Evolutionary conservation across 2,797 vertebrate species (phyloP).

Genomic region (Acropternis orthonyx): DNA sequence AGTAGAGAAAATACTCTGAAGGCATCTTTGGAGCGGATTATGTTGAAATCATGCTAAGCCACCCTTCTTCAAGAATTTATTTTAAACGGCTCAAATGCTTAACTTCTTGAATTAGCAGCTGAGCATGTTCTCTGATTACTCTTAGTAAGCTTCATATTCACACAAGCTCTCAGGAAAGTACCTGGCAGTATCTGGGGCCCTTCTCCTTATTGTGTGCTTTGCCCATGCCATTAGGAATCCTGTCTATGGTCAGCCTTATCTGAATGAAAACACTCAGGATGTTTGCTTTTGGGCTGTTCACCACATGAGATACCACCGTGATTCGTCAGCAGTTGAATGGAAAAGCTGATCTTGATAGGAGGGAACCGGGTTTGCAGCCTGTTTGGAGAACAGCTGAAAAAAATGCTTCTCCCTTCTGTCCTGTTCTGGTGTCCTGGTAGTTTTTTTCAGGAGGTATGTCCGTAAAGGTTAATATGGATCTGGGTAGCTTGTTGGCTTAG

Average conservation of each 20-base stretch:
- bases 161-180: background rate
- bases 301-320: background rate
- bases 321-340: background rate
- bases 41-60: constrained; percentile 26
- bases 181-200: background rate
- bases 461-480: background rate
- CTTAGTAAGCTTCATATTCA: background rate
- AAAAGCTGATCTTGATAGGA: background rate
- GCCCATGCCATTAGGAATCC: background rate
- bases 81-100: constrained; percentile 19
- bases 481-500: background rate
- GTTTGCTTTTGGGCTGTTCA: background rate
- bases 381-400: background rate
- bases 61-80: constrained; percentile 7
- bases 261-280: background rate
- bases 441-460: background rate
- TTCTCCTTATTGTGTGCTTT: background rate
- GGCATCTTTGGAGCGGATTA: constrained; percentile 15
- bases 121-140: background rate
- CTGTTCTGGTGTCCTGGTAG: background rate
- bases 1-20: background rate
- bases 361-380: fast-evolving
- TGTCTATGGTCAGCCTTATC: background rate
- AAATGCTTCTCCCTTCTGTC: background rate
- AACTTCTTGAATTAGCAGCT: constrained; percentile 11